Base-by-base conservation (phyloP, 1,140 invertebrate species). In the Bicyclus anynana region DNA sequence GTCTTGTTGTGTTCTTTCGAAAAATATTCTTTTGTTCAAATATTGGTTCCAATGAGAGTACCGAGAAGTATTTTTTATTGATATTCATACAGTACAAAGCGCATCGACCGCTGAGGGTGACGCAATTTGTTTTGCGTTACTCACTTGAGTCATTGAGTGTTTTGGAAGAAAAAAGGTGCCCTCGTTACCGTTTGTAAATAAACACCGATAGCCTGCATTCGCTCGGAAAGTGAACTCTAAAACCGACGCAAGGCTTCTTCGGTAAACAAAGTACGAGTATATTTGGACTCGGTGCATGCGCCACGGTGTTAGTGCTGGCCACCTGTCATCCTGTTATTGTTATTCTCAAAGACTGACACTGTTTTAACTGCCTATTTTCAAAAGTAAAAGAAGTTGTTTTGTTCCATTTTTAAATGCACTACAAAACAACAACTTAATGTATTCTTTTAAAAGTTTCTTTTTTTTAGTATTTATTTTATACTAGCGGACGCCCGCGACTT, bases 161-260 rank as follows among this genome's bases (percentile, higher is more conserved):
- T 80, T 80, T 70, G 67, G 69, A 83, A 77, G 74, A 75, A 79
- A 78, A n/a, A 80, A 74, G 74, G 69, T 77, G 77, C 54, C 75
- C 77, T 71, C 74, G 66, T 77, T 83, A 72, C 69, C 59, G 53
- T 62, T 69, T 69, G 77, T 80, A 79, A 80, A 83, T 74, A 80
- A 75, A 79, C 69, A 72, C 46, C 42, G 57, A 53, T 53, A 47
- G 53, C 33, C 52, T 23, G 16, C 40, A 53, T 47, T 52, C 52
- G 38, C 23, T 50, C 49, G 48, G n/a, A 35, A 35, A 26, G 27
- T 29, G 37, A 59, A 26, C 16, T 46, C 26, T 44, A 59, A 51
- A 51, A 38, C 17, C 18, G 50, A 53, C 49, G 29, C 50, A 60
- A 48, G 49, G 53, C 53, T 55, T 49, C 44, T 13, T 54, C 16